These are phyloP conservation scores for Cladorhizidae sp. DNA, from an alignment of 37 sponge, comb jelly and placozoan species.

Conservation along the genomic window DNA sequence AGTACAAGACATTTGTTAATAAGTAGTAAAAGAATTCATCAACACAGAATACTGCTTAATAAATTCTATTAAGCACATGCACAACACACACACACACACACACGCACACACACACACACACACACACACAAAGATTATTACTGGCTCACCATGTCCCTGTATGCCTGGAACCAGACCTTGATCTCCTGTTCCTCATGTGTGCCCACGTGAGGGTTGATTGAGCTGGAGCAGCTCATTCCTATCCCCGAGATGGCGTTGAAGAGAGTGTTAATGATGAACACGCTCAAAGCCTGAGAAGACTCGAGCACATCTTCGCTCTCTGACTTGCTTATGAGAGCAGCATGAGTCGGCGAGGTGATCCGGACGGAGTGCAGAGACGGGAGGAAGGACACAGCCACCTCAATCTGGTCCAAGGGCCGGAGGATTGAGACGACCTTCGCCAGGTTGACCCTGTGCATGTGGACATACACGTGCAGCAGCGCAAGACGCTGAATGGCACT, in stretches of 20 bases:
- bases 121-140: too few relatives aligned
- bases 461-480: slow-evolving; percentile 52
- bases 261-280: slow-evolving; percentile 52
- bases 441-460: slow-evolving; percentile 70
- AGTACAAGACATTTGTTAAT: too few relatives aligned
- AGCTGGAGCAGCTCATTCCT: slow-evolving; percentile 19
- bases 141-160: slow-evolving; percentile 42
- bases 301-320: slow-evolving; percentile 17
- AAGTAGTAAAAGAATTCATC: too few relatives aligned
- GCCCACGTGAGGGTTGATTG: neutral
- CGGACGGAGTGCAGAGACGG: slow-evolving; percentile 4
- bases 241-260: slow-evolving; percentile 56
- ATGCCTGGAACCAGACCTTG: slow-evolving; percentile 53
- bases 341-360: slow-evolving; percentile 13
- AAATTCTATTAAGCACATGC: too few relatives aligned
- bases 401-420: slow-evolving; percentile 56
- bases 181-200: slow-evolving; percentile 30
- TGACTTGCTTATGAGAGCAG: neutral
- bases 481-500: slow-evolving; percentile 29
- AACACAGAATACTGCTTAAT: too few relatives aligned
- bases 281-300: slow-evolving; percentile 33
- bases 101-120: too few relatives aligned
- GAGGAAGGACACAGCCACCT: slow-evolving; percentile 21
- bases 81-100: too few relatives aligned
- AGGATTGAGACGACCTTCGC: slow-evolving; percentile 63